phyloP scores from a whole-genome alignment of 2,888 invertebrate genomes.

The Tiliacea citrago region DNA sequence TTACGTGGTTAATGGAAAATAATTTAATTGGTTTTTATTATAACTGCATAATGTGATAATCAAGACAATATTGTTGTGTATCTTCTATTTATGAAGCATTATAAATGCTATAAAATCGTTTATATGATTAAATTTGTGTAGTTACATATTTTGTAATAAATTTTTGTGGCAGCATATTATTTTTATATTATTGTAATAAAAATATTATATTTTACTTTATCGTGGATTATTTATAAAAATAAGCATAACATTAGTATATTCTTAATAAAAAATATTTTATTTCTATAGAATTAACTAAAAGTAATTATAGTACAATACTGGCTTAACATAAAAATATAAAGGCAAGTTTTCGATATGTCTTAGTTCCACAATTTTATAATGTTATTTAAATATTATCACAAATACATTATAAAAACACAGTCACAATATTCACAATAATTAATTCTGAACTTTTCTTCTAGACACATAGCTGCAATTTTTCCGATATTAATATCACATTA shows the following conservation, averaged over 20 bases:
- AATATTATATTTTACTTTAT: constrained; percentile 39
- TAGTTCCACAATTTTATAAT: constrained; percentile 50
- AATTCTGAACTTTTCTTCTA: constrained; percentile 13
- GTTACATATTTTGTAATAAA: constrained; percentile 47
- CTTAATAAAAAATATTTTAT: constrained; percentile 40
- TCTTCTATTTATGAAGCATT: constrained; percentile 73
- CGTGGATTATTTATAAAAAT: constrained; percentile 37
- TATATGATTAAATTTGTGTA: constrained; percentile 41
- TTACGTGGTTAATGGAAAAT: constrained; percentile 52
- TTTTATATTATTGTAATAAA: constrained; percentile 56
- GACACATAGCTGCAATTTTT: constrained; percentile 23
- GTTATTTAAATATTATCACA: constrained; percentile 63
- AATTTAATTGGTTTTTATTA: constrained; percentile 60
- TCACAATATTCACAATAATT: constrained; percentile 31
- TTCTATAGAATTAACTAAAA: constrained; percentile 56
- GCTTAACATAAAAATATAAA: constrained; percentile 73
- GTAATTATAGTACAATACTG: constrained; percentile 74
- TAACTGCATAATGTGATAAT: constrained; percentile 66
- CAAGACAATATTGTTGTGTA: constrained; percentile 69
- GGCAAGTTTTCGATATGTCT: constrained; percentile 61
- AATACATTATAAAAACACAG: constrained; percentile 45
- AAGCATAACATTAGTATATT: constrained; percentile 5
- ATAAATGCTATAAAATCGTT: constrained; percentile 72
- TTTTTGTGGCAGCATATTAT: constrained; percentile 56
- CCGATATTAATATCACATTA: constrained; percentile 60